Evolutionary conservation across 2,888 invertebrate genomes (phyloP).

Genomic region (Tipula helvola): DNA sequence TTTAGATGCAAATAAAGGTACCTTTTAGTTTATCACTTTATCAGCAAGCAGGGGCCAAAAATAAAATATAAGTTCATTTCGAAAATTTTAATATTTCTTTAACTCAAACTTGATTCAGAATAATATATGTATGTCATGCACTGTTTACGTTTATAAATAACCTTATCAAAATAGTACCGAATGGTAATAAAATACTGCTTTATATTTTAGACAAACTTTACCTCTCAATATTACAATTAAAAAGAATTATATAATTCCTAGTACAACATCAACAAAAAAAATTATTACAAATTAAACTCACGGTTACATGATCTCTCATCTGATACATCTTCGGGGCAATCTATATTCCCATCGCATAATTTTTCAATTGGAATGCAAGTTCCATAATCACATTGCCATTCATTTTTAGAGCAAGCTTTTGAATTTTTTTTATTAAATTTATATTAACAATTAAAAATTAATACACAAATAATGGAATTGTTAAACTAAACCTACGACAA

Average conservation of each 20-base stretch:
- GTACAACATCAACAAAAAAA: not conserved
- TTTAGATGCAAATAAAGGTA: too few relatives aligned
- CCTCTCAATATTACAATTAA: not conserved
- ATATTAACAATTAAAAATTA: not conserved
- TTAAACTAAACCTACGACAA: conserved; percentile 42
- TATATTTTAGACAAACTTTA: not conserved
- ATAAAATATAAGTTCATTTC: not conserved
- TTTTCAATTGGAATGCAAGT: conserved; percentile 47
- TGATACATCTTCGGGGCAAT: conserved; percentile 57
- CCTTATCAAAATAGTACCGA: not conserved
- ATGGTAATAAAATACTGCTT: not conserved
- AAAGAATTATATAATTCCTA: not conserved
- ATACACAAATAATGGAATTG: not conserved
- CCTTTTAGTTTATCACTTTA: not conserved
- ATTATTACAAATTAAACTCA: conserved; percentile 21
- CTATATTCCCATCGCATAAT: conserved; percentile 52
- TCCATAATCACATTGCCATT: conserved; percentile 65
- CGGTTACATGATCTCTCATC: conserved; percentile 58
- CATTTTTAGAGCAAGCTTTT: conserved; percentile 51
- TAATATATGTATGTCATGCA: not conserved
- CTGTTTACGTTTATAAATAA: not conserved
- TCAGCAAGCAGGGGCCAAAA: not conserved
- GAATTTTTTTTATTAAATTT: not conserved
- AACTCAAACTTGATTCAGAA: not conserved
- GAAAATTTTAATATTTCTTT: not conserved